Evolutionary conservation across 2,797 vertebrate species (phyloP), one percentile per base, ranked within the genome.

Genomic region (Meriones psammophilus): DNA sequence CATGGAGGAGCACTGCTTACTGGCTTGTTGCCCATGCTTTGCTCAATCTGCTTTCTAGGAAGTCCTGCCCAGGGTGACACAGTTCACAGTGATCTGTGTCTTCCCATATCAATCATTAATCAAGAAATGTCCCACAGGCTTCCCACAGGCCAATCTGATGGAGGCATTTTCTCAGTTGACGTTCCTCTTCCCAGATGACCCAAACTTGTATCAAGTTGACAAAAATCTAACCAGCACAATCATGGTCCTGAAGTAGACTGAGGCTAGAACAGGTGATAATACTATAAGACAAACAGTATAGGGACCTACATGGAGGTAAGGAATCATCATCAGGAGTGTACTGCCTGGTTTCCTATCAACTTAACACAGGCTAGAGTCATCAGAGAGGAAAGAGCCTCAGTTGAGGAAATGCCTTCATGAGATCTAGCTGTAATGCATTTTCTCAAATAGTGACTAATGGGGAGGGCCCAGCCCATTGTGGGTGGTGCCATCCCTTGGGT

Each of bases 281-380:
- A 8, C 10, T 1, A 0, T 10, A 36, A 33, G 6, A 13, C 15
- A 56, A 13, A 42, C 0, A 20, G 64, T 14, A 1, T 0, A 0
- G 20, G 14, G n/a, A 8, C 30, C 30, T 33, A 2, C 1, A 20
- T 5, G 8, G 36, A 42, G 14, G 18, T 1, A 28, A 56, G 54
- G 56, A 26, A 28, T 58, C 39, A 20, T 26, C 10, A 1, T 62
- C 12, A 42, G 36, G 28, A 60, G 84, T 3, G 3, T 60, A 15
- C 24, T 46, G 73, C 24, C 42, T 46, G 6, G 12, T 76, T 46
- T 76, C 28, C 24, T 76, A 12, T 42, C 42, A 76, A 46, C 39
- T 76, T 76, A 42, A 28, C 42, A 28, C 42, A 76, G 28, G 74
- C 42, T 46, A 46, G 39, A 46, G 26, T 76, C 42, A 46, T 46